phyloP scores from a whole-genome alignment of 2,113 vertebrate species.

The Tachycineta bicolor region DNA sequence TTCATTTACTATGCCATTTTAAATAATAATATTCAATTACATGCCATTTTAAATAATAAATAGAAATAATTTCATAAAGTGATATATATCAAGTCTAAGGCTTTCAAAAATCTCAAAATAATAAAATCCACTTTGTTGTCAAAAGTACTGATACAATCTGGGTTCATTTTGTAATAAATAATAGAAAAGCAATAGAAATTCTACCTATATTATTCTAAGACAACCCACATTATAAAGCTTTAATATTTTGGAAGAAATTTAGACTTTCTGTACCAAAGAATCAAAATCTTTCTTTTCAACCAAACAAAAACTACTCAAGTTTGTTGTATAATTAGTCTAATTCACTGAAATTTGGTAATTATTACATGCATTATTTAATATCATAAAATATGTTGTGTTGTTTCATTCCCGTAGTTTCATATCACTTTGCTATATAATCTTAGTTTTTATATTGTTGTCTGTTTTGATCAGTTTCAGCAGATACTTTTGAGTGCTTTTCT shows the following conservation, averaged over 20 bases:
- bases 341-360: background rate
- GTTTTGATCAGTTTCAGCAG: background rate
- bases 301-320: fast-evolving
- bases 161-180: background rate
- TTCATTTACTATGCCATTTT: background rate
- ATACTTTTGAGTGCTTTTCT: background rate
- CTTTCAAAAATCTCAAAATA: background rate
- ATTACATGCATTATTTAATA: background rate
- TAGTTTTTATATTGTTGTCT: background rate
- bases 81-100: background rate
- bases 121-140: background rate
- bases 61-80: background rate
- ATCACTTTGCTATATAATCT: background rate
- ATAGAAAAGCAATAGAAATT: background rate
- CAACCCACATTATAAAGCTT: background rate
- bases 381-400: background rate
- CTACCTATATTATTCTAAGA: background rate
- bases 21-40: background rate
- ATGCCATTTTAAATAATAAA: background rate
- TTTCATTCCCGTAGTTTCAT: background rate
- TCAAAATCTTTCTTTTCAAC: background rate
- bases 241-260: background rate
- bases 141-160: background rate
- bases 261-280: background rate
- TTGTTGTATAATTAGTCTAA: background rate